Evolutionary conservation across 2,113 vertebrate genomes (phyloP).

Genomic region (Ranitomeya variabilis): DNA sequence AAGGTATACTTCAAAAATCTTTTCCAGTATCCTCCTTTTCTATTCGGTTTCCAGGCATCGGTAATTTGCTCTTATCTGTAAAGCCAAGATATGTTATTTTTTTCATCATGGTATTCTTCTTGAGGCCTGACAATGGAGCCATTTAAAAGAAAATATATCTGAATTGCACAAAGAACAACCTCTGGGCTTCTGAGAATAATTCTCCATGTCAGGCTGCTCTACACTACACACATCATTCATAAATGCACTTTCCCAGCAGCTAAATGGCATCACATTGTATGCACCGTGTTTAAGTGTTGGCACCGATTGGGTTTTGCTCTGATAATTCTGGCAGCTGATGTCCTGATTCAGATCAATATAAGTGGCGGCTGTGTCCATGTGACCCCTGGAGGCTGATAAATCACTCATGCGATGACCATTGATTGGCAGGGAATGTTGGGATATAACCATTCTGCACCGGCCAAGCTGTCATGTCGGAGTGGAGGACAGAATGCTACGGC

Average conservation of each 20-base stretch:
- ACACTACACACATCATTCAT: neutral
- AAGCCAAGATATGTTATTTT: no score
- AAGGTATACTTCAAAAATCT: no score
- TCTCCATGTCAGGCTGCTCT: neutral
- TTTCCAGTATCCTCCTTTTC: no score
- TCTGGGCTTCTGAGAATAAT: no score
- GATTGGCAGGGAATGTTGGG: constrained; percentile 42
- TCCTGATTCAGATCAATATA: constrained; percentile 25
- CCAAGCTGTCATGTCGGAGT: neutral
- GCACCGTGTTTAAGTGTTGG: neutral
- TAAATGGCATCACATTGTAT: neutral
- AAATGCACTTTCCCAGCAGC: neutral
- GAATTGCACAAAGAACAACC: no score
- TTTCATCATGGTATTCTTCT: no score
- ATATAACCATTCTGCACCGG: constrained; percentile 1
- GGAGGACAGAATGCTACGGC: neutral
- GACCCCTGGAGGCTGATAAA: constrained; percentile 12
- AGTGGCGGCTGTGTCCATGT: neutral
- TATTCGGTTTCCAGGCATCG: no score
- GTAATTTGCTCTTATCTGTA: no score
- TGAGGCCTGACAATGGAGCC: no score
- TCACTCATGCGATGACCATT: constrained; percentile 41
- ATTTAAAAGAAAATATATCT: no score
- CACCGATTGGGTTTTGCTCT: constrained; percentile 4
- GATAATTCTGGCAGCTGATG: neutral